Percentiles rank a stretch among this genome's conserved stretches.
Evolutionary conservation across 30 jellyfish, hydroid and myxozoan genomes (phyloP).

Genomic region (Aurelia aurita): DNA sequence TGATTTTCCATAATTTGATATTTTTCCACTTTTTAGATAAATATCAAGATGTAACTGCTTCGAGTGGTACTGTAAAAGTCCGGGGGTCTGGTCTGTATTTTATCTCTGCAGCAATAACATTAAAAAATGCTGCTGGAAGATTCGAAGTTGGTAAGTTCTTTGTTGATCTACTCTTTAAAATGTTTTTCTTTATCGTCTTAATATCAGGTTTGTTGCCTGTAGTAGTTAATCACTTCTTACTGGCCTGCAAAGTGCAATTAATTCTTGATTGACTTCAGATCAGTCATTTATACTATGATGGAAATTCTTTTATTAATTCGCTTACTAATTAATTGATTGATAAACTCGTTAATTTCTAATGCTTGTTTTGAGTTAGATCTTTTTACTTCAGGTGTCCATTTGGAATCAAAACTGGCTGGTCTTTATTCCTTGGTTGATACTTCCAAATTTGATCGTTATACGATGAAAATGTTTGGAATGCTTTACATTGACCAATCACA

Average conservation of each 20-base stretch:
- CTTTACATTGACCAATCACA: constrained; percentile 59
- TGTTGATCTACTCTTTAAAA: background rate
- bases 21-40: constrained; percentile 6
- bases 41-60: constrained; percentile 62
- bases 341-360: background rate
- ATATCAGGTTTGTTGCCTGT: background rate
- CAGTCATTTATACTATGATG: too few relatives aligned
- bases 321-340: too few relatives aligned
- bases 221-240: too few relatives aligned
- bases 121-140: constrained; percentile 66
- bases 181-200: background rate
- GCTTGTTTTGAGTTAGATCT: too few relatives aligned
- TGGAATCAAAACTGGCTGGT: constrained; percentile 59
- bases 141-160: constrained; percentile 79
- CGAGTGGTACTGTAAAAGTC: constrained; percentile 77
- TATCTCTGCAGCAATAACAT: constrained; percentile 63
- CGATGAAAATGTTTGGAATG: constrained; percentile 74
- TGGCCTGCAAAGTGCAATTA: too few relatives aligned
- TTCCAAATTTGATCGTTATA: constrained; percentile 35
- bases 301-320: too few relatives aligned
- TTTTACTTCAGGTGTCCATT: constrained; percentile 69
- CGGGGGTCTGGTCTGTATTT: constrained; percentile 83
- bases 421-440: constrained; percentile 55
- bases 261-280: too few relatives aligned
- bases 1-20: background rate